Conservation (phyloP, 2,888 invertebrate genomes). For the Argynnis bischoffii region DNA sequence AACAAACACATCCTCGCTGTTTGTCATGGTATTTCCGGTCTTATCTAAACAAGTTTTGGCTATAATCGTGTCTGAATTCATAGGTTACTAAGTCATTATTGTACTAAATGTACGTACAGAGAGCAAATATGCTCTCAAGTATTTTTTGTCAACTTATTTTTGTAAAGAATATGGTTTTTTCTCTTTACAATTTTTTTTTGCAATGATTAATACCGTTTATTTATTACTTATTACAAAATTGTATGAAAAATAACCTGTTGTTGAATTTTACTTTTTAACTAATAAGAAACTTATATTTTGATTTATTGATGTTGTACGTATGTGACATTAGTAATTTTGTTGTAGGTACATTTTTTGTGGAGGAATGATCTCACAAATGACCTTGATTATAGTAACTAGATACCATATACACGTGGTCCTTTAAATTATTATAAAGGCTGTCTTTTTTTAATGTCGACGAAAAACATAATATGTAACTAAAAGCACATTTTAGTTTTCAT, state of each 20-base stretch:
- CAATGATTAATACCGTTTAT: too few relatives aligned
- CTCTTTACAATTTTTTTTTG: too few relatives aligned
- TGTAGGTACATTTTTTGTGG: not conserved
- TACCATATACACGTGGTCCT: conserved; percentile 7
- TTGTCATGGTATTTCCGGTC: conserved; percentile 33
- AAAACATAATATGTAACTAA: too few relatives aligned
- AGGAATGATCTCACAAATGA: conserved; percentile 3
- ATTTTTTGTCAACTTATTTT: too few relatives aligned
- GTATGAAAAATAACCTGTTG: too few relatives aligned
- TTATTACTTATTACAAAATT: too few relatives aligned
- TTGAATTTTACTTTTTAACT: not conserved
- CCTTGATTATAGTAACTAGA: not conserved
- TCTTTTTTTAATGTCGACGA: too few relatives aligned
- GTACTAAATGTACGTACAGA: not conserved
- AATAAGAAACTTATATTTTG: not conserved
- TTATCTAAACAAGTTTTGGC: conserved; percentile 36
- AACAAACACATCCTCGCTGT: conserved; percentile 22
- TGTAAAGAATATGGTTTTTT: too few relatives aligned
- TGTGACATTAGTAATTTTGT: not conserved
- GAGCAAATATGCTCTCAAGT: not conserved
- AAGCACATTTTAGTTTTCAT: too few relatives aligned
- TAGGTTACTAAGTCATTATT: conserved; percentile 1
- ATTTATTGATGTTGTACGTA: conserved; percentile 5
- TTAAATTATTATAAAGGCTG: not conserved
- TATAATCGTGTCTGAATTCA: conserved; percentile 25